Evolutionary conservation across 2,797 vertebrate genomes (phyloP), one percentile per base, ranked within the genome.

Genomic region (Poliocrania exsul): DNA sequence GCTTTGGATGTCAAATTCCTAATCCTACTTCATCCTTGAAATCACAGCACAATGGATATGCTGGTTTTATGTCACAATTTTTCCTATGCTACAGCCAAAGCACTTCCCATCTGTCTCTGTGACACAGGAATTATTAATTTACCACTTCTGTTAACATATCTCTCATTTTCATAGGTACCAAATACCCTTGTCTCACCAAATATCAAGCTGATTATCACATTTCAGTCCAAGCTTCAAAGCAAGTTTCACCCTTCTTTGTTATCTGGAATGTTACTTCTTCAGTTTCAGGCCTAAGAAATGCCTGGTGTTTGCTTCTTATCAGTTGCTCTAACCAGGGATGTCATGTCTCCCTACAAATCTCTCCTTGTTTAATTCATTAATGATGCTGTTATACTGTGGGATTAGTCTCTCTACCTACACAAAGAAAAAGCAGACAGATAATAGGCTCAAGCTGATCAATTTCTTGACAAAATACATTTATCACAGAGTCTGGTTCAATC

Each of bases 1-100:
- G 78, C 60, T 93, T 61, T 91, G 84, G 74, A 70, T 91, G 50
- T 90, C 79, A 75, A 72, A 94, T 90, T 91, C 82, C 50, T 81
- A 78, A 44, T 38, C 53, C 57, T 69, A 38, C 53, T 91, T 77
- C 72, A 78, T 83, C 58, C 46, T 87, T 20, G 35, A 74, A 88
- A 67, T 81, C 88, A 58, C n/a, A 88, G 62, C 16, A 42, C 58
- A 65, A 65, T 26, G 35, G 75, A 82, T n/a, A 42, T 74, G 57
- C 29, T 77, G 56, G 23, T 1, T 81, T 93, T 62, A 51, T 80
- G 51, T 88, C 78, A 88, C 13, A 13, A 6, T 71, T 88, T 88
- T 75, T 28, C 50, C 29, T 54, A 7, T 14, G 2, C 15, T 62
- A 16, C 9, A 78, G 17, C 29, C 1, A 9, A 91, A 65, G 58